A percentile compares a stretch with the other conserved stretches of the same genome.
Evolutionary conservation across 2,113 vertebrate species (phyloP).

Genomic region (Anoplopoma fimbria): DNA sequence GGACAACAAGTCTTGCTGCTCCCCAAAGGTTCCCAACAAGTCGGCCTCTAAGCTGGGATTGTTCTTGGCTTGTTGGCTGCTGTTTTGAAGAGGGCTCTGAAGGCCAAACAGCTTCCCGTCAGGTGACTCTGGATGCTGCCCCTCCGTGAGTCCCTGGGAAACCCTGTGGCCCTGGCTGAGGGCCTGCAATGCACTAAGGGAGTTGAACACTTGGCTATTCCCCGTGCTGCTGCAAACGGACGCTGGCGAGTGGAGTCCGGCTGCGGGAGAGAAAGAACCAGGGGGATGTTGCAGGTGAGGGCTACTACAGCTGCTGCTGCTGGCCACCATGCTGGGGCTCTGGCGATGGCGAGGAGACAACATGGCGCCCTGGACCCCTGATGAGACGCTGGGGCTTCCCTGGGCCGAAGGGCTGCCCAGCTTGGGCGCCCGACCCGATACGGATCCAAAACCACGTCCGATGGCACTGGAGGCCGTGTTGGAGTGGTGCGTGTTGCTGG

Average conservation of each 20-base stretch:
- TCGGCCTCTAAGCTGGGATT: slow-evolving; percentile 51
- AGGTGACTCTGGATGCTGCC: slow-evolving; percentile 85
- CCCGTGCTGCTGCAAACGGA: slow-evolving; percentile 84
- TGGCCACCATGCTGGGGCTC: slow-evolving; percentile 65
- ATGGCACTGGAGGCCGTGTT: slow-evolving; percentile 74
- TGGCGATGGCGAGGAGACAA: slow-evolving; percentile 91
- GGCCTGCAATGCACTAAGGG: slow-evolving; percentile 93
- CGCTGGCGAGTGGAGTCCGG: slow-evolving; percentile 86
- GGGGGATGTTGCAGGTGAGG: slow-evolving; percentile 88
- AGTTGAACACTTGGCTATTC: slow-evolving; percentile 83
- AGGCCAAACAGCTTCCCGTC: slow-evolving; percentile 87
- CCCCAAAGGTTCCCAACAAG: slow-evolving; percentile 59
- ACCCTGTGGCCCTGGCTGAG: slow-evolving; percentile 92
- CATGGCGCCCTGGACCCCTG: slow-evolving; percentile 75
- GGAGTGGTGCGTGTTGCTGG: slow-evolving; percentile 87
- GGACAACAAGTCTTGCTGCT: slow-evolving; percentile 81
- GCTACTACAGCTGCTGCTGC: slow-evolving; percentile 75
- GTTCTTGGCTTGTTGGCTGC: slow-evolving; percentile 55
- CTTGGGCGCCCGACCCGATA: slow-evolving; percentile 86
- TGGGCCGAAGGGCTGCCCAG: slow-evolving; percentile 92
- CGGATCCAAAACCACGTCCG: slow-evolving; percentile 87
- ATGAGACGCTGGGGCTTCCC: slow-evolving; percentile 87
- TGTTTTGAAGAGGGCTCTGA: slow-evolving; percentile 58
- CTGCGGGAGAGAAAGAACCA: slow-evolving; percentile 77
- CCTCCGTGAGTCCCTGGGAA: slow-evolving; percentile 83